Evolutionary conservation across 2,888 invertebrate genomes (phyloP).

Genomic region (Dascillus cervinus): DNA sequence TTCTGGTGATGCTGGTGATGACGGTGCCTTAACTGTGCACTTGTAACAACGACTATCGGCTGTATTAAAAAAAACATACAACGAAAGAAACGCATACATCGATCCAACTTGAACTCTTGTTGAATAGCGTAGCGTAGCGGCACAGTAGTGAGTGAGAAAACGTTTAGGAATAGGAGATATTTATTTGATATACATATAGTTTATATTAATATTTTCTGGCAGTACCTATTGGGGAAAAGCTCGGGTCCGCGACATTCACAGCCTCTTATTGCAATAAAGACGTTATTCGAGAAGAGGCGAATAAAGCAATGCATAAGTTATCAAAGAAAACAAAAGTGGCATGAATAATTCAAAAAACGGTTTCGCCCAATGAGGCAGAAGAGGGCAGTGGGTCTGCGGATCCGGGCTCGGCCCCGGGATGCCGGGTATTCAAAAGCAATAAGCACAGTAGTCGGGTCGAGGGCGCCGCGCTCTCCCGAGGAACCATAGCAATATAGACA

Average conservation of each 20-base stretch:
- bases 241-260: conserved; percentile 23
- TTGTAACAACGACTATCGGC: conserved; percentile 14
- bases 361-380: conserved; percentile 22
- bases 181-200: conserved; percentile 40
- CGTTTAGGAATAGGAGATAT: conserved; percentile 32
- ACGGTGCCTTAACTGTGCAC: conserved; percentile 15
- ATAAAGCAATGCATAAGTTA: conserved; percentile 18
- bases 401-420: conserved; percentile 36
- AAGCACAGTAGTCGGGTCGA: conserved; percentile 39
- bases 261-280: conserved; percentile 16
- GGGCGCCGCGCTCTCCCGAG: conserved; percentile 28
- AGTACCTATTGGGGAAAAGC: conserved; percentile 38
- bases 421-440: conserved; percentile 47
- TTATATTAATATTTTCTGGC: conserved; percentile 30
- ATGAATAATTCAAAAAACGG: conserved; percentile 20
- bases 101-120: conserved; percentile 16
- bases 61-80: conserved; percentile 2
- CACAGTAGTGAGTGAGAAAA: conserved; percentile 18
- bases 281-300: conserved; percentile 6
- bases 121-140: conserved; percentile 15
- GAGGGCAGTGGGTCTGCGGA: conserved; percentile 25
- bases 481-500: conserved; percentile 43
- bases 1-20: conserved; percentile 12
- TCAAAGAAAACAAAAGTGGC: conserved; percentile 14
- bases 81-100: conserved; percentile 7